Evolutionary conservation across 2,888 invertebrate genomes (phyloP).

Genomic region (Hydrotaea diabolus): DNA sequence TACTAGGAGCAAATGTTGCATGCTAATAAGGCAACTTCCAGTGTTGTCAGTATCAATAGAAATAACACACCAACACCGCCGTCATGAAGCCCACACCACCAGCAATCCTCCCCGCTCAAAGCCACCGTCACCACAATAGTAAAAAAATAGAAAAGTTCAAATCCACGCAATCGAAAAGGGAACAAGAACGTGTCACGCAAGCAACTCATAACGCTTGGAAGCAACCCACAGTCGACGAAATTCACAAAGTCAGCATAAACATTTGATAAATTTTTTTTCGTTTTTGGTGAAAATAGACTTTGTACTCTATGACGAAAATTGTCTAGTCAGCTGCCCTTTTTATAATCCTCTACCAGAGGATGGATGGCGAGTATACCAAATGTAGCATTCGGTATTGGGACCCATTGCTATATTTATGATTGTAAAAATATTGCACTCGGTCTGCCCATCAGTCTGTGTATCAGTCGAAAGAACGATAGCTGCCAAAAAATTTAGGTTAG

Average conservation of each 20-base stretch:
- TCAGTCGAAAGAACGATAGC: too few relatives aligned
- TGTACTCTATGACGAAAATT: too few relatives aligned
- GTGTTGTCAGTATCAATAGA: background rate
- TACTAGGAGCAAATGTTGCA: background rate
- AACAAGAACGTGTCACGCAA: background rate
- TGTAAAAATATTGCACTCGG: too few relatives aligned
- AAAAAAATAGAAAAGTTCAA: background rate
- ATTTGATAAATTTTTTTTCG: too few relatives aligned
- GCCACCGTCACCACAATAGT: background rate
- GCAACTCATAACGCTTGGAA: background rate
- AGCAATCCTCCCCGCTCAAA: background rate
- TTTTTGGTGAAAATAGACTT: too few relatives aligned
- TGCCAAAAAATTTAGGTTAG: too few relatives aligned
- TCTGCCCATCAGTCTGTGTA: too few relatives aligned
- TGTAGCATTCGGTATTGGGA: too few relatives aligned
- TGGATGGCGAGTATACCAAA: too few relatives aligned
- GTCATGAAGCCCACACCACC: background rate
- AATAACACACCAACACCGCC: background rate
- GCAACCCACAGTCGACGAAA: background rate
- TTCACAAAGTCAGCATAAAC: background rate
- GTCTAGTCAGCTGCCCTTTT: too few relatives aligned
- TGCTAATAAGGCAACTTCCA: slow-evolving; percentile 9
- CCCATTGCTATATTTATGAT: too few relatives aligned
- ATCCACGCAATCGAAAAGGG: background rate
- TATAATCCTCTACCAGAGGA: too few relatives aligned